Conservation (phyloP, 2,113 vertebrate genomes). For the Amblyornis subalaris region DNA sequence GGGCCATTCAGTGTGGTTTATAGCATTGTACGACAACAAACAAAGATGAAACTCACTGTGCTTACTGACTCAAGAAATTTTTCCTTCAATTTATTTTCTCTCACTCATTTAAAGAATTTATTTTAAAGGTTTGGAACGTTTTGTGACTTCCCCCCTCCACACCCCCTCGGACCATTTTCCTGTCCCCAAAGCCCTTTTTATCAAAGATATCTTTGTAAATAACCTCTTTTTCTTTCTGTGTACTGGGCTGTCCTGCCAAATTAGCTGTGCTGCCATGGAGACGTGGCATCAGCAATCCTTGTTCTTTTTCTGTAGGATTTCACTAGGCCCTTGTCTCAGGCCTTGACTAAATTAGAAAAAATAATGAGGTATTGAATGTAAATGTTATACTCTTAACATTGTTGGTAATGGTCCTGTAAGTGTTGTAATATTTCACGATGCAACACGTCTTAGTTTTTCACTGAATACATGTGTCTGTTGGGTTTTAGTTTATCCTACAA, state of each 20-base stretch:
- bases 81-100: neutral
- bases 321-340: slow-evolving; percentile 61
- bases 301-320: slow-evolving; percentile 64
- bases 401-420: neutral
- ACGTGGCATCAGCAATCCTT: slow-evolving; percentile 62
- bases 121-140: slow-evolving; percentile 33
- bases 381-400: slow-evolving; percentile 28
- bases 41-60: slow-evolving; percentile 49
- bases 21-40: slow-evolving; percentile 47
- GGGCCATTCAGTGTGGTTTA: slow-evolving; percentile 45
- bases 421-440: neutral
- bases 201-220: slow-evolving; percentile 73
- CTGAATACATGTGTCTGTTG: neutral
- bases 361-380: slow-evolving; percentile 51
- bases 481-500: neutral
- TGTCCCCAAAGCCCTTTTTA: slow-evolving; percentile 36
- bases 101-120: slow-evolving; percentile 9
- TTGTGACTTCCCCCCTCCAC: neutral
- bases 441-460: neutral
- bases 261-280: slow-evolving; percentile 71
- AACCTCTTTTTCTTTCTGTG: slow-evolving; percentile 60
- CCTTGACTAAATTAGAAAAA: slow-evolving; percentile 31
- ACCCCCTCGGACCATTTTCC: neutral
- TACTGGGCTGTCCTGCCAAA: slow-evolving; percentile 66
- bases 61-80: slow-evolving; percentile 7